These are phyloP conservation scores for Oreochromis aureus DNA, from an alignment of 2,113 vertebrate genomes.

Conservation along the genomic window DNA sequence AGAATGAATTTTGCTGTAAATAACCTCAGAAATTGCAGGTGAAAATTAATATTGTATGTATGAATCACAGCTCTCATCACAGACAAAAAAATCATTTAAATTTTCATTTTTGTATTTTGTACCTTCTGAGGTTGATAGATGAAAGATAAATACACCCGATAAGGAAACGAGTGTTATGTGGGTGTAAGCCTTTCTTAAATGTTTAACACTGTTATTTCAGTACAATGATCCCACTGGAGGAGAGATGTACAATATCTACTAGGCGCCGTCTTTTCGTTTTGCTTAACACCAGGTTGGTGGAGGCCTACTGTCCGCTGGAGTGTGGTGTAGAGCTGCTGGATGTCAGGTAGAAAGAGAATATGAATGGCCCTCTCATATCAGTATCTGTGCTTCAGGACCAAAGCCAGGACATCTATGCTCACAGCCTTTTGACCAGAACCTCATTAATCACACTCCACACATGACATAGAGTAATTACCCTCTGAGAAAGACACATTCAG, in stretches of 20 bases:
- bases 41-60: neutral
- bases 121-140: neutral
- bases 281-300: neutral
- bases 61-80: neutral
- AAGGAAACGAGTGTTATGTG: neutral
- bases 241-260: neutral
- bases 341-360: slow-evolving; percentile 9
- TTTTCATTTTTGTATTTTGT: neutral
- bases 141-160: neutral
- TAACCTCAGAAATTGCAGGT: neutral
- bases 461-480: slow-evolving; percentile 70
- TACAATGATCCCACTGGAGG: neutral
- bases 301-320: neutral
- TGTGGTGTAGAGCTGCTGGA: neutral
- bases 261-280: neutral
- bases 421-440: slow-evolving; percentile 54
- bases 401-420: slow-evolving; percentile 57
- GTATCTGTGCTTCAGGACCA: slow-evolving; percentile 39
- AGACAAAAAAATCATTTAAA: neutral
- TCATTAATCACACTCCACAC: slow-evolving; percentile 74
- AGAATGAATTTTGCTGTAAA: neutral
- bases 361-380: slow-evolving; percentile 43
- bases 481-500: slow-evolving; percentile 15
- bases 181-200: neutral
- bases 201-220: neutral